phyloP scores from a whole-genome alignment of 2,113 vertebrate species.

The Glaucomys volans region DNA sequence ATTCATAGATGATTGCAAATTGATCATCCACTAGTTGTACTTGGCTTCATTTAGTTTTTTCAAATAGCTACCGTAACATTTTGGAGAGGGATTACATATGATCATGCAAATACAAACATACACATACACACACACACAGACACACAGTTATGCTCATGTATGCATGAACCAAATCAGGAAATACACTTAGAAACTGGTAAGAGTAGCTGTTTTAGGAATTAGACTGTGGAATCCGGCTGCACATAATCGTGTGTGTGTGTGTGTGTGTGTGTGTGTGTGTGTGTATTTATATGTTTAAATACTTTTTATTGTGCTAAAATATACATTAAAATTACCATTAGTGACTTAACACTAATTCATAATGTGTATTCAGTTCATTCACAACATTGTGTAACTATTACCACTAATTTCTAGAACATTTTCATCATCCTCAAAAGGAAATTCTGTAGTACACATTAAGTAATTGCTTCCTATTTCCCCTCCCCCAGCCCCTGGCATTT shows the following conservation, averaged over 20 bases:
- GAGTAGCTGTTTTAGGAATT: not conserved
- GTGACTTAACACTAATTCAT: not conserved
- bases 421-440: not conserved
- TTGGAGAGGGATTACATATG: not conserved
- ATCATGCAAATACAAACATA: not conserved
- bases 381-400: not conserved
- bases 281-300: not conserved
- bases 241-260: not conserved
- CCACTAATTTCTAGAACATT: not conserved
- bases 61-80: conserved; percentile 28
- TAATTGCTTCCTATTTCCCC: not conserved
- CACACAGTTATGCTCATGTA: not conserved
- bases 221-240: not conserved
- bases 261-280: not conserved
- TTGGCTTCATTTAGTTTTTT: not conserved
- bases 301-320: conserved; percentile 11
- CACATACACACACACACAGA: too few relatives aligned
- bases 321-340: not conserved
- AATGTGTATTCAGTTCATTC: not conserved
- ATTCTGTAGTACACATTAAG: not conserved
- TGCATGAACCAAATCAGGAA: not conserved
- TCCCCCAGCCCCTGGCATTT: not conserved
- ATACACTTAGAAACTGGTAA: not conserved
- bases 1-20: not conserved
- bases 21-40: not conserved